Base-by-base conservation (phyloP, 2,888 invertebrate genomes). In the Chrysolina haemoptera region DNA sequence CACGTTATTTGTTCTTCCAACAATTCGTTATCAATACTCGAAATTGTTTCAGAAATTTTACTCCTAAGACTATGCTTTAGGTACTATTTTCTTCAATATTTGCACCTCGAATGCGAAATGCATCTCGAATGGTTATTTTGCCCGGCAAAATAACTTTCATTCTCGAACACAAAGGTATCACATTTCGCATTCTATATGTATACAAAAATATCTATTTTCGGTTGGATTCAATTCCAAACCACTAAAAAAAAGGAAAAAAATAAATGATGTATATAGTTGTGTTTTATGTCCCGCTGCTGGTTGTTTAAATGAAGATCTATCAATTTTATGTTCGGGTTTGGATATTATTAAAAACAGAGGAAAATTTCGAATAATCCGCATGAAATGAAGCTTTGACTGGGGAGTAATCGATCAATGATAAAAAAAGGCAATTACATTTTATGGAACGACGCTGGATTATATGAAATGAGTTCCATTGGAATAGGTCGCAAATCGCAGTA, bases 391-490 rank as follows among this genome's bases (percentile, higher is more conserved):
- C 8, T 10, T 27, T 53, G 18, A 53, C n/a, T 18, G 18, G 1
- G 18, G 50, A 20, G 16, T 18, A 16, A 53, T 18, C 20, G 16
- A 12, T 10, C 18, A 1, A 10, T 16, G 18, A 53, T 53, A 53
- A 53, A 53, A 53, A 53, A 9, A 18, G 4, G 9, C 50, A 53
- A 53, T 53, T 18, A 53, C 50, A 53, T 16, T 53, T 53, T 53
- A 18, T 0, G 20, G 18, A 53, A 53, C 18, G 16, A 53, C 12
- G 20, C 9, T 0, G 20, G 18, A 18, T n/a, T n/a, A 10, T n/a
- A n/a, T n/a, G 6, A 48, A 48, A 16, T 18, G 50, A 8, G 16
- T 4, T 16, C 4, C 11, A 53, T 1, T 11, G 16, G 9, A 53
- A 53, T 27, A 27, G 27, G 27, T 27, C 27, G 2, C 27, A 27